phyloP scores from a whole-genome alignment of 2,113 vertebrate species.

The Salminus brasiliensis region DNA sequence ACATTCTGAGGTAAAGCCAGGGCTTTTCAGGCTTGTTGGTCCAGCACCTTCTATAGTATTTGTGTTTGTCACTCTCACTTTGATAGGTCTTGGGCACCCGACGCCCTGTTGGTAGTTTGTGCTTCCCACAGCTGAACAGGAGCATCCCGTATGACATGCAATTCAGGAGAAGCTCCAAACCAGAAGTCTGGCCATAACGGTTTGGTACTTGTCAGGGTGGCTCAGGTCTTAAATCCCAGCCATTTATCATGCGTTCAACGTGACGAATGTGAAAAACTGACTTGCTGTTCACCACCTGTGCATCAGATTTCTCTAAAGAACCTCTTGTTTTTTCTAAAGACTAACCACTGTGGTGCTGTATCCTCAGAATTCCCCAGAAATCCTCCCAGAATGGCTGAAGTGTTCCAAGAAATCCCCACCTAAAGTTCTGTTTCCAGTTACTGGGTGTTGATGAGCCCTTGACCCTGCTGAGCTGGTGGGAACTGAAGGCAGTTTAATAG shows the following conservation, averaged over 20 bases:
- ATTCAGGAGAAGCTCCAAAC: too few species aligned
- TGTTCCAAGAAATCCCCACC: constrained; percentile 4
- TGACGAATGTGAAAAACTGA: neutral
- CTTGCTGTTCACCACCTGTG: neutral
- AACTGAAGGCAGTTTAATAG: neutral
- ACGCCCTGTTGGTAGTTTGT: too few species aligned
- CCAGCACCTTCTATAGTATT: too few species aligned
- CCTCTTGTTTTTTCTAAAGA: neutral
- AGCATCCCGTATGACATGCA: too few species aligned
- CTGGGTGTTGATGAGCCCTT: constrained; percentile 51
- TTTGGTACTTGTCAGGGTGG: too few species aligned
- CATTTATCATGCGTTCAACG: neutral
- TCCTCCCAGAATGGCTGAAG: neutral
- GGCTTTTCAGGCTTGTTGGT: too few species aligned
- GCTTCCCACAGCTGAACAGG: too few species aligned
- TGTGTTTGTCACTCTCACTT: too few species aligned
- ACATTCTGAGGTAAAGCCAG: too few species aligned
- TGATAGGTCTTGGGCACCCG: too few species aligned
- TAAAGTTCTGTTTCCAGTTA: constrained; percentile 62
- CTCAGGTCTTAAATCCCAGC: too few species aligned
- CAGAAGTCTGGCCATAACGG: too few species aligned
- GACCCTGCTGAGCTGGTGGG: constrained; percentile 24
- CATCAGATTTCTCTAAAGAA: neutral
- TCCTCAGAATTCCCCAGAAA: neutral
- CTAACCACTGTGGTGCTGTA: neutral